These are phyloP conservation scores for Empidonax alnorum DNA, from an alignment of 2,113 vertebrate species.

Conservation along the genomic window DNA sequence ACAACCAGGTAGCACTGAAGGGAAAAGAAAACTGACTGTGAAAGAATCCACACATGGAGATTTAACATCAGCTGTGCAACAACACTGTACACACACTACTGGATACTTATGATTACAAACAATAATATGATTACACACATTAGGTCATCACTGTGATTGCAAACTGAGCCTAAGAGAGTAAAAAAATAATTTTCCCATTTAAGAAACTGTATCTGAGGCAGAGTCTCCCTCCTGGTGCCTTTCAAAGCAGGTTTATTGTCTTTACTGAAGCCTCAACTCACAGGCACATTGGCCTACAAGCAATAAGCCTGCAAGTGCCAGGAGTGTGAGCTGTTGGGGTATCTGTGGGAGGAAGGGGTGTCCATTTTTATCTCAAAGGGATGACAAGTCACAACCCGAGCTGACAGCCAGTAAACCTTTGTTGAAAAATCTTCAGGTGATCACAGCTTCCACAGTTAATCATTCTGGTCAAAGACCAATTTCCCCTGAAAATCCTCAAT, in stretches of 20 bases:
- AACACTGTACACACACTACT: background rate
- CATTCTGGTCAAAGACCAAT: rapidly evolving
- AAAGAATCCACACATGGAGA: background rate
- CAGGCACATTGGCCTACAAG: background rate
- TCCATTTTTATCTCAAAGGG: background rate
- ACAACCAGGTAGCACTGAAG: conserved; percentile 88
- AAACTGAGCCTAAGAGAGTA: background rate
- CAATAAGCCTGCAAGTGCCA: background rate
- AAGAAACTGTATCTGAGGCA: background rate
- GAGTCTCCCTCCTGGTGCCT: background rate
- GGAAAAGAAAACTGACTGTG: conserved; percentile 2
- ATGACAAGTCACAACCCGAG: background rate
- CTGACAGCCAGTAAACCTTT: background rate
- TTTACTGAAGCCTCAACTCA: background rate
- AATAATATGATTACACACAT: background rate
- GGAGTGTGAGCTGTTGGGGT: background rate
- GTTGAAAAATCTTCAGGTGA: background rate
- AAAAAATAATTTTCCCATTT: background rate
- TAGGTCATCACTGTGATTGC: background rate
- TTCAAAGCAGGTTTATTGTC: background rate
- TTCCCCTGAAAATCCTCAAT: background rate
- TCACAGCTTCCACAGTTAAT: background rate
- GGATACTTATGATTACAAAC: background rate
- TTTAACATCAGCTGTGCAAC: background rate
- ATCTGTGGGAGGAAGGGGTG: background rate